Conservation (phyloP, 2,113 vertebrate species). For the Oryzias woworae region DNA sequence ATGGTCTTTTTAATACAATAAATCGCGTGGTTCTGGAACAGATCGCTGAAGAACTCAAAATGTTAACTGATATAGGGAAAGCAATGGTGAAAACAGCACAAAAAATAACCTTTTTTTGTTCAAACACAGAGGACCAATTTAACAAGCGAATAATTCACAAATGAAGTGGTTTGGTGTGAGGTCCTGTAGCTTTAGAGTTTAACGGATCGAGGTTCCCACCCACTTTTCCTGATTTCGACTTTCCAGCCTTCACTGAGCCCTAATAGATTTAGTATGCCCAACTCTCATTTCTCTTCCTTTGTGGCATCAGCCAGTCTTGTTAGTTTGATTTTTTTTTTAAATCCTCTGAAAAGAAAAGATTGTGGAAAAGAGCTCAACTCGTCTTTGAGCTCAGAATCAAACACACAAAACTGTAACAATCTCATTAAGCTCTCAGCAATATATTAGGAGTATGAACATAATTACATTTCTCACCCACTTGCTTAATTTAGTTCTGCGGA, state of each 20-base stretch:
- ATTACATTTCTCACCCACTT: constrained; percentile 14
- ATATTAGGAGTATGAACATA: neutral
- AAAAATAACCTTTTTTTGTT: too few species aligned
- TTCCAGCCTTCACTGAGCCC: constrained; percentile 18
- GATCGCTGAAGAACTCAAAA: too few species aligned
- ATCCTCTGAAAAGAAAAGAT: constrained; percentile 22
- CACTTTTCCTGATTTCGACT: too few species aligned
- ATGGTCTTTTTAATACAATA: too few species aligned
- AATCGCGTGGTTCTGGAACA: too few species aligned
- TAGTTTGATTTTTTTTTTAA: constrained; percentile 40
- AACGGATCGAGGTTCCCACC: too few species aligned
- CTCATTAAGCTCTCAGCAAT: constrained; percentile 3
- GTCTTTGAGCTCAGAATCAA: constrained; percentile 15
- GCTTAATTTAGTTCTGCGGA: constrained; percentile 7
- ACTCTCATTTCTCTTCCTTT: constrained; percentile 31
- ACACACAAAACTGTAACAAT: neutral
- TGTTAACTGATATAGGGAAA: too few species aligned
- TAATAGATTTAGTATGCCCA: constrained; percentile 22
- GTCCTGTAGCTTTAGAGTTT: too few species aligned
- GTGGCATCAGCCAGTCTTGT: constrained; percentile 21
- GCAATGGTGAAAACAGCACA: too few species aligned
- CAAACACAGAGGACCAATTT: too few species aligned
- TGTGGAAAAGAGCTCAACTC: neutral
- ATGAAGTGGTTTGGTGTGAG: too few species aligned
- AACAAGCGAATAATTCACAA: too few species aligned